Percentiles rank a stretch among this genome's conserved stretches.
Evolutionary conservation across 2,113 vertebrate species (phyloP).

Genomic region (Upupa epops): DNA sequence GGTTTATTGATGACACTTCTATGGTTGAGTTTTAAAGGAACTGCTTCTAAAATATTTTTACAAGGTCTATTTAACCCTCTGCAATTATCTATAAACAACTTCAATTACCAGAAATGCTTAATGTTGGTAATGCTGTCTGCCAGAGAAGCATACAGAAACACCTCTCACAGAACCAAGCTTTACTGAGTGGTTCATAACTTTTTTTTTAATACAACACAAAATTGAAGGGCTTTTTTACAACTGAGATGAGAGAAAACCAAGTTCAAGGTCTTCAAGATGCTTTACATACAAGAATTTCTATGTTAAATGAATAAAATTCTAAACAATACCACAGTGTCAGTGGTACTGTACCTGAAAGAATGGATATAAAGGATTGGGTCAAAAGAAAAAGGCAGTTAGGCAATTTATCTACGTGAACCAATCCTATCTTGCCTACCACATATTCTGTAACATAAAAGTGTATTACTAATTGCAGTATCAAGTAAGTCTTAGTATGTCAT

Average conservation of each 20-base stretch:
- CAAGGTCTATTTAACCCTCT: not conserved
- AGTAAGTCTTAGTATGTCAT: not conserved
- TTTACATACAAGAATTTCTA: not conserved
- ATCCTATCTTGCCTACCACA: not conserved
- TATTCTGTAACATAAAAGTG: not conserved
- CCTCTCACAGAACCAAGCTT: not conserved
- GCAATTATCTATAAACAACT: not conserved
- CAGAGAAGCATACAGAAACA: not conserved
- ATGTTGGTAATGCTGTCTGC: not conserved
- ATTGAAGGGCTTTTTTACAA: not conserved
- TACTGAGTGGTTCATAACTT: accelerated
- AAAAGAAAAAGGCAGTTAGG: not conserved
- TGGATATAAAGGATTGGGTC: not conserved
- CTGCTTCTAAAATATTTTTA: not conserved
- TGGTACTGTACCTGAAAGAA: not conserved
- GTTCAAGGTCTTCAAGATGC: not conserved
- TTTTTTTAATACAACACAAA: not conserved
- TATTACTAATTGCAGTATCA: not conserved
- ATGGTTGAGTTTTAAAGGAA: not conserved
- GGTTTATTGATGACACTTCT: not conserved
- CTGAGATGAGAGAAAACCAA: not conserved
- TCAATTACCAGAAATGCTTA: not conserved
- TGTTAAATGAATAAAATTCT: not conserved
- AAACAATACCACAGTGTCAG: not conserved
- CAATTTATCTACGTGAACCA: not conserved